Base-by-base conservation (phyloP, 2,888 invertebrate species). In the Adelphocoris suturalis region DNA sequence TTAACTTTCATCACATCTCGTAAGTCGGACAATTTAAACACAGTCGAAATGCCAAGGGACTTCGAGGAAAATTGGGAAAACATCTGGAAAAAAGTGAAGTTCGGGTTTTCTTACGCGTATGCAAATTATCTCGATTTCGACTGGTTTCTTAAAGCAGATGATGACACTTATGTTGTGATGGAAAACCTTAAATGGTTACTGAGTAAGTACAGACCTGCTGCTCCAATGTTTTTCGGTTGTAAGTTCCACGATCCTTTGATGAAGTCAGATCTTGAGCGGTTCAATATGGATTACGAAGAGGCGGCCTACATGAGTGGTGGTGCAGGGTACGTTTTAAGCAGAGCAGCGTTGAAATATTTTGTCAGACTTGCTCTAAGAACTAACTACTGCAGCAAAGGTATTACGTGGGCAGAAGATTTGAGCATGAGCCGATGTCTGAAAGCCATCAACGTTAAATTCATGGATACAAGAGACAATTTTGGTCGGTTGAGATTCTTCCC, bases 71-170 rank as follows among this genome's bases (percentile, higher is more conserved):
- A 0, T 2, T 23, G 76, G 16, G 48, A 11, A 4, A 48, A 12
- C 1, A 16, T 86, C 3, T 86, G 86, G 86, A 47, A 76, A 5
- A 86, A 86, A 75, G 47, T 47, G 23, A 75, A 19, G 19, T 55
- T 13, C 48, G 86, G 86, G 16, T 75, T 86, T 14, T 46, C 68
- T 13, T n/a, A 47, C 76, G 86, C 48, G 5, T 75, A 86, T 86
- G 47, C 68, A 16, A 37, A 75, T 23, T 86, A 86, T 23, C 48
- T 19, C 76, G 86, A 86, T 19, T n/a, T 47, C 7, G 86, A 86
- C 23, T 86, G 86, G 86, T 86, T 86, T 48, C 19, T 86, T 11
- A 86, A 86, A 46, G 86, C 86, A 7, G 86, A 86, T 27, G 86
- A 86, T 52, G 86, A 86, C 37, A 75, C 86, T 19, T 86, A 86